Evolutionary conservation across 2,888 invertebrate species (phyloP).

Genomic region (Endotricha flammealis): DNA sequence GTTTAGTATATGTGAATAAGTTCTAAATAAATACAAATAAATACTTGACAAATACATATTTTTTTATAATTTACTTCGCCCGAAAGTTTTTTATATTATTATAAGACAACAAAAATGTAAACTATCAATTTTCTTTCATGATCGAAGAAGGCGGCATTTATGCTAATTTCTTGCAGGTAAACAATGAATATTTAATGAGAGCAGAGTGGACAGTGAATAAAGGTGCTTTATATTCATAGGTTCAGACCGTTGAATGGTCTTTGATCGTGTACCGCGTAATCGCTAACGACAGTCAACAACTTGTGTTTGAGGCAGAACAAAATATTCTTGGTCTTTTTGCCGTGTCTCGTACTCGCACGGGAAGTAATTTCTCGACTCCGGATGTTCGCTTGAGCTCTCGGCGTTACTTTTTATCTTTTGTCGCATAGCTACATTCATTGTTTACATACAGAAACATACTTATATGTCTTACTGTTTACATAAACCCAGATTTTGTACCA

Average conservation of each 20-base stretch:
- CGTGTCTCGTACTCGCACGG: constrained; percentile 15
- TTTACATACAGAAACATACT: not conserved
- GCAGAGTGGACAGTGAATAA: constrained; percentile 35
- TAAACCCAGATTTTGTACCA: too few species aligned
- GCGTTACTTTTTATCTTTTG: constrained; percentile 6
- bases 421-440: constrained; percentile 5
- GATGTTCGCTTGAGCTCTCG: constrained; percentile 5
- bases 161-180: constrained; percentile 45
- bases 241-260: constrained; percentile 46
- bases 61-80: too few species aligned
- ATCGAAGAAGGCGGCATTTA: constrained; percentile 26
- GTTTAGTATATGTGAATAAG: too few species aligned
- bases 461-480: too few species aligned
- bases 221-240: constrained; percentile 50
- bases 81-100: too few species aligned
- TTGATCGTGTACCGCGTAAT: constrained; percentile 34
- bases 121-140: constrained; percentile 11
- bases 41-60: too few species aligned
- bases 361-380: constrained; percentile 13
- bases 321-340: constrained; percentile 9
- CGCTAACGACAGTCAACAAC: constrained; percentile 18
- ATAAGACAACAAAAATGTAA: not conserved
- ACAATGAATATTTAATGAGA: constrained; percentile 46
- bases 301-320: too few species aligned
- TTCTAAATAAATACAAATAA: too few species aligned